Evolutionary conservation across 1,140 invertebrate species (phyloP).

Genomic region (Galendromus occidentalis): DNA sequence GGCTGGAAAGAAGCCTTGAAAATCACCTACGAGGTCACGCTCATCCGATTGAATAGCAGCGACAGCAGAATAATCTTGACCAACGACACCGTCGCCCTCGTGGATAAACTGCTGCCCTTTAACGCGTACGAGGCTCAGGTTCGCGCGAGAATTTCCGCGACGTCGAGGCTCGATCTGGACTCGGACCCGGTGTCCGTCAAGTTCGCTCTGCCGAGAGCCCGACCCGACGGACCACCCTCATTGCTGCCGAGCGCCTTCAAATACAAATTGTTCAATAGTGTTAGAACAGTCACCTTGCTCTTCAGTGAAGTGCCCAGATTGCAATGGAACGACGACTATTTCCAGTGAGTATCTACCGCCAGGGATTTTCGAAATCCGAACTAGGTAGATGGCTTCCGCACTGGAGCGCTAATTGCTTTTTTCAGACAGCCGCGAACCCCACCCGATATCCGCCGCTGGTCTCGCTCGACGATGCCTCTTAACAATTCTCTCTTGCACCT

Average conservation of each 20-base stretch:
- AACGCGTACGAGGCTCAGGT: not conserved
- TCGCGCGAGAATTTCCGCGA: not conserved
- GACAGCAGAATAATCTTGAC: too few species aligned
- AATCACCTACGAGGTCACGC: too few species aligned
- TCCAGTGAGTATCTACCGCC: not conserved
- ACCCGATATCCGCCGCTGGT: not conserved
- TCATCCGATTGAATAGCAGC: too few species aligned
- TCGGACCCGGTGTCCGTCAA: not conserved
- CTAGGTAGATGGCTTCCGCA: not conserved
- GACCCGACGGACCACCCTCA: not conserved
- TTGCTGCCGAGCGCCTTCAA: not conserved
- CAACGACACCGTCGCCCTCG: too few species aligned
- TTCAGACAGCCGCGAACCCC: not conserved
- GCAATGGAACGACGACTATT: not conserved
- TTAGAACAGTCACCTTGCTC: not conserved
- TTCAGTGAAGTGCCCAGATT: not conserved
- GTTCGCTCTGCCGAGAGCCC: not conserved
- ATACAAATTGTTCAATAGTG: not conserved
- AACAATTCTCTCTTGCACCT: not conserved
- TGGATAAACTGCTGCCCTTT: not conserved
- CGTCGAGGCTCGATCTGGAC: not conserved
- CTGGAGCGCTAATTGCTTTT: not conserved
- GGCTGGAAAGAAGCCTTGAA: too few species aligned
- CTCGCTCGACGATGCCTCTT: not conserved
- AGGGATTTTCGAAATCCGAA: not conserved